These are phyloP conservation scores for Micoletzkya japonica DNA, from an alignment of 2,888 invertebrate genomes.

Conservation along the genomic window DNA sequence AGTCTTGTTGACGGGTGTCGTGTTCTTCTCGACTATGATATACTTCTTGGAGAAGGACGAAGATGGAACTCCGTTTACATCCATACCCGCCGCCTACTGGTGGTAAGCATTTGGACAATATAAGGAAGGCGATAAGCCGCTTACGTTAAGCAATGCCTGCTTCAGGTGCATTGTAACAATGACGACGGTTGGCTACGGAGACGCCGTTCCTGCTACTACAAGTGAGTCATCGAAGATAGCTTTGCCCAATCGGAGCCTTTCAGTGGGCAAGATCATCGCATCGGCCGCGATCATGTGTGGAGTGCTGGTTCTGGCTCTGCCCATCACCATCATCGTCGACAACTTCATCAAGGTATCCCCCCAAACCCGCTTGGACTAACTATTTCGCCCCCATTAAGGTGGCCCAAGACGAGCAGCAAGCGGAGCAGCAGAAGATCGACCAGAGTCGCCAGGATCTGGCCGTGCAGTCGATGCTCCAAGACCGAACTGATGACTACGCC, in stretches of 20 bases:
- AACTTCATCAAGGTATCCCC: slow-evolving; percentile 63
- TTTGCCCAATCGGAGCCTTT: slow-evolving; percentile 28
- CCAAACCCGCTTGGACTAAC: not conserved
- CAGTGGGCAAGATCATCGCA: slow-evolving; percentile 61
- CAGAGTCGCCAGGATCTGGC: slow-evolving; percentile 47
- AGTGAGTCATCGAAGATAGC: slow-evolving; percentile 41
- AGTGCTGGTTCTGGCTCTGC: slow-evolving; percentile 61
- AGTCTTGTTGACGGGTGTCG: slow-evolving; percentile 62
- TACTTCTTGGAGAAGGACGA: slow-evolving; percentile 64
- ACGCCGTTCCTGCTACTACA: slow-evolving; percentile 60
- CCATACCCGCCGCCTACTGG: slow-evolving; percentile 64
- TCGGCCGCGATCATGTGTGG: slow-evolving; percentile 63
- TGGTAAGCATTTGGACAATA: slow-evolving; percentile 39
- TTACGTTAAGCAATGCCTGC: not conserved
- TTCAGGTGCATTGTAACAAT: slow-evolving; percentile 60
- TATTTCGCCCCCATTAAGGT: slow-evolving; percentile 40
- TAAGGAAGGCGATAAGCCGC: not conserved
- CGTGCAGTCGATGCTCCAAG: slow-evolving; percentile 45
- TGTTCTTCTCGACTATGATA: slow-evolving; percentile 64
- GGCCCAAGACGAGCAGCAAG: slow-evolving; percentile 59
- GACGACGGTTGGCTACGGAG: slow-evolving; percentile 63
- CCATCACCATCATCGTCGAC: slow-evolving; percentile 64
- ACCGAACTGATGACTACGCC: slow-evolving; percentile 18
- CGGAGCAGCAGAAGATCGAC: slow-evolving; percentile 55
- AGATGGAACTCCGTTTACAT: slow-evolving; percentile 58